Base-by-base conservation (phyloP, 1,140 invertebrate species). In the Calycopis cecrops region DNA sequence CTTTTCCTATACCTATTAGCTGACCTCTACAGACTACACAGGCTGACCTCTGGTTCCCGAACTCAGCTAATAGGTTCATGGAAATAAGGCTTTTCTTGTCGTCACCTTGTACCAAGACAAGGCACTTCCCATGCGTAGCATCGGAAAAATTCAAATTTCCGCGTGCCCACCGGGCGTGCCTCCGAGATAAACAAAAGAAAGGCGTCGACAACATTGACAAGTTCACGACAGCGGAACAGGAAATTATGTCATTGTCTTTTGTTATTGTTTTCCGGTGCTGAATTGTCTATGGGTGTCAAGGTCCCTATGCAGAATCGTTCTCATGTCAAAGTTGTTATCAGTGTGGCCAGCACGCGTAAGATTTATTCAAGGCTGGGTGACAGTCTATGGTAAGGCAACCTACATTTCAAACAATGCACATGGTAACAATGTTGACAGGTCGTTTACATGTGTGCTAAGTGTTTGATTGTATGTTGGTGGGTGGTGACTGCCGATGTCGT, bases 191-290 rank as follows among this genome's bases (percentile, higher is more conserved):
- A 57, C 54, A 59, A 62, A 78, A 79, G 76, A 82, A 78, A 79
- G 69, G 40, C 62, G 70, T 73, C 73, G 71, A 74, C 71, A 76
- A 53, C 40, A 67, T 68, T 69, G 73, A 73, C 67, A 74, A 64
- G 58, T 62, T 60, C 48, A 63, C 57, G 59, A 69, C 60, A 63
- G 58, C 65, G 77, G 79, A 79, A 77, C 62, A 57, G 71, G 77
- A 74, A 83, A 80, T 68, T 54, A 3, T 44, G 40, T 55, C 62
- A 74, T 74, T 77, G 71, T 75, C 62, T 61, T 58, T 57, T 64
- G 58, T 63, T 48, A 16, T 16, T 42, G 47, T 60, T 62, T 72
- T 83, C 77, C 79, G 71, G 73, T 60, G 59, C 35, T 57, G 33
- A 58, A 64, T 54, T 60, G 59, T 52, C 58, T 55, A 65, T 64